Conservation (phyloP, 2,888 invertebrate species). For the Harpalus rubripes region DNA sequence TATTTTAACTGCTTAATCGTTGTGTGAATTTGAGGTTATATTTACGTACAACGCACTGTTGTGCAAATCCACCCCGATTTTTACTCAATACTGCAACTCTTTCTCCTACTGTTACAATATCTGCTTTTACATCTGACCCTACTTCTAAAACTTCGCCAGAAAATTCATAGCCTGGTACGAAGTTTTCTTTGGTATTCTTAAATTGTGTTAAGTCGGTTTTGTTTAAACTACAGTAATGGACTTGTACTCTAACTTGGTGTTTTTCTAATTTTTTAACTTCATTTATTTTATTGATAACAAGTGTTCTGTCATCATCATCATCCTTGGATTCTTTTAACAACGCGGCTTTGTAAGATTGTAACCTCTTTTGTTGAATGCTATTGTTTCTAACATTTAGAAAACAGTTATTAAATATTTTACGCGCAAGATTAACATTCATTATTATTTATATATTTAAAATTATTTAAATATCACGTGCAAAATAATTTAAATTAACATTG, state of each 20-base stretch:
- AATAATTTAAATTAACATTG: neutral
- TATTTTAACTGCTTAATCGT: neutral
- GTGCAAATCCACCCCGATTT: slow-evolving; percentile 81
- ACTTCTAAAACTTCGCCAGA: slow-evolving; percentile 82
- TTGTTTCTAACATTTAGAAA: slow-evolving; percentile 25
- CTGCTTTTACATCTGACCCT: slow-evolving; percentile 77
- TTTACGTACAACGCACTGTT: slow-evolving; percentile 79
- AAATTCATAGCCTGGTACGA: slow-evolving; percentile 83
- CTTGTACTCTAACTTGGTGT: slow-evolving; percentile 82
- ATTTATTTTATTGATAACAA: slow-evolving; percentile 78
- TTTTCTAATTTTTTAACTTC: slow-evolving; percentile 76
- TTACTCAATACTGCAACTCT: slow-evolving; percentile 81
- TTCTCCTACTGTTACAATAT: slow-evolving; percentile 80
- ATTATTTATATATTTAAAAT: neutral
- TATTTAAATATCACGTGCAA: neutral
- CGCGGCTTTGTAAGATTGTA: slow-evolving; percentile 77
- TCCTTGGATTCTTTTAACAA: slow-evolving; percentile 76
- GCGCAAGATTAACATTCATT: slow-evolving; percentile 58
- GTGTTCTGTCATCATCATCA: slow-evolving; percentile 74
- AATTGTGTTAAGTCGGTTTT: slow-evolving; percentile 81
- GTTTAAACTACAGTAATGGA: slow-evolving; percentile 84
- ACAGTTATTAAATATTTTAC: slow-evolving; percentile 46
- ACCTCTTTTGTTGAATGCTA: slow-evolving; percentile 68
- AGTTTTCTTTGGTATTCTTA: slow-evolving; percentile 78
- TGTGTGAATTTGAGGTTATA: slow-evolving; percentile 27